phyloP scores from a whole-genome alignment of 2,113 vertebrate species.

The Anolis carolinensis region DNA sequence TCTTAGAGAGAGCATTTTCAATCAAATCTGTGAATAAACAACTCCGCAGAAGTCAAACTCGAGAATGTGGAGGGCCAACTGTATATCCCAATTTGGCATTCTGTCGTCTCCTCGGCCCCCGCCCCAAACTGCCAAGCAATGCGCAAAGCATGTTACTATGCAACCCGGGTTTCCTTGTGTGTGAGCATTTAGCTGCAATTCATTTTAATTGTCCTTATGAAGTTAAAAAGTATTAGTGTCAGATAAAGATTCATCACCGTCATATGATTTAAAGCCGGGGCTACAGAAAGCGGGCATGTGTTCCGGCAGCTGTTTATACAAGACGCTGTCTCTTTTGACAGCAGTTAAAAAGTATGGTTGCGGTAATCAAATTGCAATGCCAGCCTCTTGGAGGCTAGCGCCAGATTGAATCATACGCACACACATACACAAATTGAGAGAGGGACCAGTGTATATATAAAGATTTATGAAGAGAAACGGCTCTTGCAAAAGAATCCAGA shows the following conservation, averaged over 20 bases:
- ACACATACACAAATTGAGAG: background rate
- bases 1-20: too few relatives aligned
- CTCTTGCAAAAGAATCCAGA: too few relatives aligned
- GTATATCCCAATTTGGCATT: background rate
- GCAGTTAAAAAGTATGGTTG: slow-evolving; percentile 84
- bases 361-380: slow-evolving; percentile 73
- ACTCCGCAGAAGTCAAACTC: background rate
- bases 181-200: slow-evolving; percentile 80
- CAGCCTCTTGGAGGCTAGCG: slow-evolving; percentile 78
- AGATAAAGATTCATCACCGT: slow-evolving; percentile 79
- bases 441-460: background rate
- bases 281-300: slow-evolving; percentile 78
- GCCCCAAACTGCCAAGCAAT: background rate
- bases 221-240: slow-evolving; percentile 84
- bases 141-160: slow-evolving; percentile 31
- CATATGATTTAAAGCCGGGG: slow-evolving; percentile 72
- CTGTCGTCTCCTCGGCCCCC: too few relatives aligned
- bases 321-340: slow-evolving; percentile 81
- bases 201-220: slow-evolving; percentile 84
- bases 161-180: slow-evolving; percentile 70
- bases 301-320: slow-evolving; percentile 81
- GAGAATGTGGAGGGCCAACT: too few relatives aligned
- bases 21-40: too few relatives aligned
- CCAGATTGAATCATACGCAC: slow-evolving; percentile 78
- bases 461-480: background rate